phyloP scores from a whole-genome alignment of 2,888 invertebrate species.

The Taphrorychus bicolor region DNA sequence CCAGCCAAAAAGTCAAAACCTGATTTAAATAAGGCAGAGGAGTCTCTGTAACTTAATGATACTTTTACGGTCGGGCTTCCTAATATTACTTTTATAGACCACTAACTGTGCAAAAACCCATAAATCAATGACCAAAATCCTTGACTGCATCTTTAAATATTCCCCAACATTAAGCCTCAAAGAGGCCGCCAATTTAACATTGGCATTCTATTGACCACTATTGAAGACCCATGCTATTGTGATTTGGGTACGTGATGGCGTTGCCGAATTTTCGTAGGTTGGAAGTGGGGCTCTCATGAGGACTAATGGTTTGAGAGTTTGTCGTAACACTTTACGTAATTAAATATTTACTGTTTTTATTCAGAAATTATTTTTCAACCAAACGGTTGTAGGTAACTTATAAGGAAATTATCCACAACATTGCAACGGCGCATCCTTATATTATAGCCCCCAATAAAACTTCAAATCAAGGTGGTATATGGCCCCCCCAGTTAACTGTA shows the following conservation, averaged over 20 bases:
- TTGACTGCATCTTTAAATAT: conserved; percentile 50
- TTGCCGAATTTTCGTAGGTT: conserved; percentile 18
- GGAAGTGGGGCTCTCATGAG: no score
- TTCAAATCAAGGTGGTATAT: conserved; percentile 28
- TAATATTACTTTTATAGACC: conserved; percentile 26
- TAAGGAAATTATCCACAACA: background rate
- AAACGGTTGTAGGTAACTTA: no score
- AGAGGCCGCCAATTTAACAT: conserved; percentile 51
- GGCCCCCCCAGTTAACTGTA: conserved; percentile 34
- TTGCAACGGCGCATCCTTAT: conserved; percentile 24
- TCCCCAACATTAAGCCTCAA: conserved; percentile 40
- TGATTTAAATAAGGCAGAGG: conserved; percentile 3
- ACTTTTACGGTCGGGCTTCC: conserved; percentile 26
- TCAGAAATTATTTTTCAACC: background rate
- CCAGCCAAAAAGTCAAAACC: background rate
- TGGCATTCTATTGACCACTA: conserved; percentile 48
- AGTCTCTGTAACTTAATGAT: conserved; percentile 22
- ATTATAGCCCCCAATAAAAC: conserved; percentile 13
- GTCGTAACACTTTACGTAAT: no score
- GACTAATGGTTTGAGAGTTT: no score
- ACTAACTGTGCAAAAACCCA: conserved; percentile 42
- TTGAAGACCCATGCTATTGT: background rate
- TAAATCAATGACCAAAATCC: conserved; percentile 50
- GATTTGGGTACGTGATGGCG: conserved; percentile 12
- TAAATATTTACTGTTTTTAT: no score